These are phyloP conservation scores for Mastacembelus armatus DNA, from an alignment of 2,797 vertebrate species.

Conservation along the genomic window DNA sequence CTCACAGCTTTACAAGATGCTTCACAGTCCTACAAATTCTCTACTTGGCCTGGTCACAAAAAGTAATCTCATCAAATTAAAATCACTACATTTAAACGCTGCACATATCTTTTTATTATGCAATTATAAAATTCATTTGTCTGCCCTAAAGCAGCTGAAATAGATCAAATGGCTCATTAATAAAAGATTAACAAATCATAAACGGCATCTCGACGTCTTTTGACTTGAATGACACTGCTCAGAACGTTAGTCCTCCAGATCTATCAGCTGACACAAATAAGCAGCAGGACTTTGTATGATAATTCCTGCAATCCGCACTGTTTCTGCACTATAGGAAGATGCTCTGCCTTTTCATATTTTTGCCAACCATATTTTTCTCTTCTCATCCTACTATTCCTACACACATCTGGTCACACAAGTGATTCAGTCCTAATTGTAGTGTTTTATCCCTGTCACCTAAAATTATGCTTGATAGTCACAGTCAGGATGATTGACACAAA, in stretches of 20 bases:
- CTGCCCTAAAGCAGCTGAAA: slow-evolving; percentile 41
- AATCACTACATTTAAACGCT: slow-evolving; percentile 18
- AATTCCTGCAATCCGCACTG: too few relatives aligned
- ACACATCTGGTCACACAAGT: neutral
- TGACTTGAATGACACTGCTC: slow-evolving; percentile 24
- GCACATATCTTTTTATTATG: slow-evolving; percentile 42
- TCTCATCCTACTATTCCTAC: neutral
- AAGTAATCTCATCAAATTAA: neutral
- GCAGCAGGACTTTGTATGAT: neutral
- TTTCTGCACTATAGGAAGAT: too few relatives aligned
- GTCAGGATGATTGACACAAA: slow-evolving; percentile 26
- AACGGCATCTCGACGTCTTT: slow-evolving; percentile 28
- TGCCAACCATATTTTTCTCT: neutral
- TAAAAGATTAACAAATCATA: slow-evolving; percentile 45
- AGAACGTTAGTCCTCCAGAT: slow-evolving; percentile 7
- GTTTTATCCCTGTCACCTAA: slow-evolving; percentile 38
- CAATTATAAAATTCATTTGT: slow-evolving; percentile 48
- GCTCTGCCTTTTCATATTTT: too few relatives aligned
- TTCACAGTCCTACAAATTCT: too few relatives aligned
- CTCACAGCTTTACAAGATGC: too few relatives aligned
- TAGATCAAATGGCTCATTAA: slow-evolving; percentile 56
- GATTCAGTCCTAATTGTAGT: slow-evolving; percentile 29
- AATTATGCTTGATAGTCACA: slow-evolving; percentile 38
- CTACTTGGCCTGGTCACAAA: too few relatives aligned
- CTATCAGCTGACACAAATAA: slow-evolving; percentile 24